Evolutionary conservation across 2,888 invertebrate genomes (phyloP), one percentile per base, ranked within the genome.

Genomic region (Carterocephalus palaemon): DNA sequence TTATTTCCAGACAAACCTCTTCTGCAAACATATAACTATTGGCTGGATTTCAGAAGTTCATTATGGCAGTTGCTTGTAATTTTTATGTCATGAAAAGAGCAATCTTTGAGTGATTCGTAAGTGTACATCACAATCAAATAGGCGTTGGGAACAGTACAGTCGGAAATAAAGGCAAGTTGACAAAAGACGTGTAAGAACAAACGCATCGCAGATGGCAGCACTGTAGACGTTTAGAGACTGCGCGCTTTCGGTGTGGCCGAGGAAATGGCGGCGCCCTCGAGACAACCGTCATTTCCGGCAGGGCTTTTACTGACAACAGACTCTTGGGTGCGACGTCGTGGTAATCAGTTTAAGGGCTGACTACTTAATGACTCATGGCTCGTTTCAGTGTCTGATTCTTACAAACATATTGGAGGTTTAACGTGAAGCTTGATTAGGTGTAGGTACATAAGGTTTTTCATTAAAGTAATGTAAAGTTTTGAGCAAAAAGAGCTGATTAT

Each of bases 261-360:
- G 52, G 81, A 82, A 81, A 80, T 81, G 77, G 68, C 65, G 58
- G 56, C 73, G 60, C 67, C 70, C 75, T 67, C 63, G 70, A 75
- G 77, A 80, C 80, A 78, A 75, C 77, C 75, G 76, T 80, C 77
- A 83, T 83, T 82, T 82, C 82, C 82, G 66, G 64, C 59, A 66
- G 66, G 70, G 72, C 74, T 75, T 76, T 75, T 68, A 64, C 61
- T 53, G 54, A 50, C 34, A 43, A 43, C 23, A 16, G 43, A 37
- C 28, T 33, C 41, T 17, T 37, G 26, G 26, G 17, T 53, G 52
- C 52, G 52, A 41, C 32, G 33, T 46, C 57, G 48, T 50, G 52
- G 49, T 56, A 57, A 59, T 60, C 55, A 58, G 53, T 51, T 54
- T 47, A 37, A 47, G 46, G 24, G 2, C 9, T 38, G 38, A 41